A percentile compares a stretch with the other conserved stretches of the same genome.
Evolutionary conservation across 2,797 vertebrate genomes (phyloP).

Genomic region (Erpetoichthys calabaricus): DNA sequence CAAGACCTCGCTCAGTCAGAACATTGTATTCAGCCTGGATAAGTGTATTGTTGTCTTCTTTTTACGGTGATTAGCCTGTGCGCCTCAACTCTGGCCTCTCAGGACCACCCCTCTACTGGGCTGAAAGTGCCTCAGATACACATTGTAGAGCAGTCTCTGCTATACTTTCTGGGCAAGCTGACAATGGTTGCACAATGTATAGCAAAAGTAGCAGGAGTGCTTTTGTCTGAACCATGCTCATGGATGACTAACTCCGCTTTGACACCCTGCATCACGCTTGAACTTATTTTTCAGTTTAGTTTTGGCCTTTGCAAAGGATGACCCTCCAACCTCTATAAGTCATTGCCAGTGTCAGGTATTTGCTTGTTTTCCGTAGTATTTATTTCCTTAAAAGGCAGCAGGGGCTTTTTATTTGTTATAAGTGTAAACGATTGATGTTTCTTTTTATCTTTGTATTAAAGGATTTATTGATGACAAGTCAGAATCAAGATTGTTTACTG

Average conservation of each 20-base stretch:
- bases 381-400: constrained; percentile 42
- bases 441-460: constrained; percentile 16
- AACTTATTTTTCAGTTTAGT: too few relatives aligned
- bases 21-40: not conserved
- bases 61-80: not conserved
- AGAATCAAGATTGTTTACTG: constrained; percentile 21
- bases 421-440: constrained; percentile 44
- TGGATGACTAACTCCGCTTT: too few relatives aligned
- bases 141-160: too few relatives aligned
- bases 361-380: constrained; percentile 30
- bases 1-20: too few relatives aligned
- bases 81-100: not conserved
- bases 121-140: not conserved
- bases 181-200: too few relatives aligned
- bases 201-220: too few relatives aligned
- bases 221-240: too few relatives aligned
- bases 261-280: too few relatives aligned
- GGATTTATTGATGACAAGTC: constrained; percentile 35
- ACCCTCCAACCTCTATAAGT: constrained; percentile 37
- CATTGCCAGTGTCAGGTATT: constrained; percentile 48
- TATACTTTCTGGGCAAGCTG: too few relatives aligned
- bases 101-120: not conserved
- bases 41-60: not conserved
- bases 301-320: constrained; percentile 42
- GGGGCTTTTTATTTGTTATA: constrained; percentile 57